Evolutionary conservation across 2,113 vertebrate species (phyloP).

Genomic region (Syngnathus floridae): DNA sequence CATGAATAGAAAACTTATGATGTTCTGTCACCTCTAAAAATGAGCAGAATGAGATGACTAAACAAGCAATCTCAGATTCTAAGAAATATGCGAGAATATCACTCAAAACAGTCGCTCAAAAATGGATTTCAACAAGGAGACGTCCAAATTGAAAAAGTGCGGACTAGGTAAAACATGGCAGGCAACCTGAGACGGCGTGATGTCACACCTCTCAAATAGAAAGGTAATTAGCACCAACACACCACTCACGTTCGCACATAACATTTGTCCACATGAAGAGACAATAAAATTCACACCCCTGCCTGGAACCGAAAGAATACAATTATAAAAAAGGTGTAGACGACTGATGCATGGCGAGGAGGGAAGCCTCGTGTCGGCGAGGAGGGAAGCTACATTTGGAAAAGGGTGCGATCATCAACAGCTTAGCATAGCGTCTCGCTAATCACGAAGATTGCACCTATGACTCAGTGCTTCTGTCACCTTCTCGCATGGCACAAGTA

Average conservation of each 20-base stretch:
- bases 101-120: slow-evolving; percentile 20
- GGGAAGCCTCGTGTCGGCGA: slow-evolving; percentile 50
- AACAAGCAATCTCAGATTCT: not conserved
- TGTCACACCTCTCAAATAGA: slow-evolving; percentile 50
- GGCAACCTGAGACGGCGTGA: slow-evolving; percentile 39
- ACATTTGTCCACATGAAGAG: slow-evolving; percentile 4
- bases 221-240: slow-evolving; percentile 33
- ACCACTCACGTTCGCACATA: not conserved
- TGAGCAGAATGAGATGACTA: not conserved
- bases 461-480: slow-evolving; percentile 48
- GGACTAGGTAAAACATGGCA: slow-evolving; percentile 19
- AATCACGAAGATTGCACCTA: slow-evolving; percentile 48
- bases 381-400: slow-evolving; percentile 42
- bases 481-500: not conserved
- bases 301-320: slow-evolving; percentile 1
- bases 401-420: slow-evolving; percentile 57
- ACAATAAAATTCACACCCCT: slow-evolving; percentile 15
- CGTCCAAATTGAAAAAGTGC: not conserved
- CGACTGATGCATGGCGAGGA: slow-evolving; percentile 30
- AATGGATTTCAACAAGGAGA: slow-evolving; percentile 9
- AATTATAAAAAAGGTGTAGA: not conserved
- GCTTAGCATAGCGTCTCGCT: slow-evolving; percentile 28
- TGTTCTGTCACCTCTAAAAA: no score
- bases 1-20: no score
- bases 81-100: slow-evolving; percentile 13